Base-by-base conservation (phyloP, 2,113 vertebrate genomes). In the Seriola aureovittata region DNA sequence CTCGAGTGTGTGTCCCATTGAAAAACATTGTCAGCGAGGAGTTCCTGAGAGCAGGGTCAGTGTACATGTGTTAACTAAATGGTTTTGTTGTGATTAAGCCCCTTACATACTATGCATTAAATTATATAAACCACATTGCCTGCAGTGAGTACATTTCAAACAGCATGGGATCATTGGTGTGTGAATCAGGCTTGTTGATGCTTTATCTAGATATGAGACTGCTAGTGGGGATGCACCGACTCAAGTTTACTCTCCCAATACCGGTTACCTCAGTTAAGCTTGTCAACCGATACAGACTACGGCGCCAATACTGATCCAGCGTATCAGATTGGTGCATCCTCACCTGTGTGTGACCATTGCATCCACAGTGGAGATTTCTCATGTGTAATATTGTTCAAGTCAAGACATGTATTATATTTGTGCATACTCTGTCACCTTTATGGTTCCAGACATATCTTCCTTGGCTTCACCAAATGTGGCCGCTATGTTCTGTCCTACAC, bases 401-500 rank as follows among this genome's bases (percentile, higher is more conserved):
- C 9, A 5, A 17, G 6, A 14, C 40, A 36, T 46, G 0, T 36
- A 1, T 57, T 8, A 69, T 12, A 70, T 0, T 16, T 8, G 1
- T 48, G 2, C 7, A 29, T 14, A 42, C 17, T 67, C 29, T 63
- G 42, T 59, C 55, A 8, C 11, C 29, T 69, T 69, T 84, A 44
- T 58, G 50, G 3, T 86, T 92, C 12, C 91, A 98, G 97, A n/a
- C 97, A 99, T 84, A 96, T 98, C 88, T 99, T 98, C 91, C 92
- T 99, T 66, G 98, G 97, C 4, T 99, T 99, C 80, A 98, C 97
- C 40, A 99, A 98, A 93, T 98, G 98, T 0, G 97, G 97, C 21
- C 96, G 97, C 66, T 98, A 97, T 0, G 96, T 99, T 21, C 93
- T 99, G n/a, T 99, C 97, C 60, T 99, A 99, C 90, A 98, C 97